Evolutionary conservation across 2,113 vertebrate genomes (phyloP), one percentile per base, ranked within the genome.

Genomic region (Aegithalos caudatus): DNA sequence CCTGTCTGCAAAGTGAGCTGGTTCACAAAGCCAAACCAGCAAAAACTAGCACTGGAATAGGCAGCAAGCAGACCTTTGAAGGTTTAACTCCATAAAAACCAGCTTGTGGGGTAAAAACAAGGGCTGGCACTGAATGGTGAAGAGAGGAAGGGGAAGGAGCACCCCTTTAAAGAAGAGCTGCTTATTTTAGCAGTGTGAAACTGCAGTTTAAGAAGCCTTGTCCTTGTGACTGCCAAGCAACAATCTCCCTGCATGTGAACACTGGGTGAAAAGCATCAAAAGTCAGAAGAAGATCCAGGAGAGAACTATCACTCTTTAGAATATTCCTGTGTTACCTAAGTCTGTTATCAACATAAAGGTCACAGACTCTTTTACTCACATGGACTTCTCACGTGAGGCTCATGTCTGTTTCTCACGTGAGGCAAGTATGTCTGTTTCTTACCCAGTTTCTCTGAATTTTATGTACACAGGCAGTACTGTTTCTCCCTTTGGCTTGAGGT

Each of bases 341-440:
- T 19, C 45, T 29, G 31, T 65, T 62, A 58, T 24, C 4, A 3
- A 10, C 21, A 18, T 40, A 38, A 78, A 91, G 21, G 33, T 72
- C 48, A 37, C 1, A 1, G 0, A 1, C 25, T 56, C 10, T 72
- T 77, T 78, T 44, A 35, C 18, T 65, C 40, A 28, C 10, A 6
- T 15, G 28, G 28, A 25, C 35, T 89, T 76, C 25, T 44, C 44
- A 23, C 1, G 1, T 40, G 19, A 47, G 15, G 8, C 22, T 65
- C 50, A 8, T 35, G 14, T n/a, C n/a, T n/a, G n/a, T n/a, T n/a
- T n/a, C n/a, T n/a, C n/a, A n/a, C n/a, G n/a, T n/a, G n/a, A n/a
- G 64, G 16, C 45, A 61, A 77, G 28, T 31, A 56, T 2, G 1
- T 51, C 35, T 69, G 19, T 61, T 87, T 81, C 81, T 65, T 64